Percentiles rank a stretch among this genome's conserved stretches.
Conservation (phyloP, 2,888 invertebrate species). For the Apotomis turbidana region DNA sequence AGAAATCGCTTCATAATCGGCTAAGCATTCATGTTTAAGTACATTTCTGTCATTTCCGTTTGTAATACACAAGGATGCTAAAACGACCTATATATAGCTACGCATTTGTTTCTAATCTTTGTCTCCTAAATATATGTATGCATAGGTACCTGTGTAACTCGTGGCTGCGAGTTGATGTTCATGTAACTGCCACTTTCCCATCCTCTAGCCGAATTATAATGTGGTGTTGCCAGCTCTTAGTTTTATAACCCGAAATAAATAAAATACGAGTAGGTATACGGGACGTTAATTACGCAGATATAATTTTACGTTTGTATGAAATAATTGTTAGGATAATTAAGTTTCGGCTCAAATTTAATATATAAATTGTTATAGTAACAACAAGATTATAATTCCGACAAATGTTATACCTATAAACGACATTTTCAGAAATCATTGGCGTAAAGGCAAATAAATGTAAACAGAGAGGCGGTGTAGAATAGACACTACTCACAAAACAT, state of each 20-base stretch:
- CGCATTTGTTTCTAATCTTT: not conserved
- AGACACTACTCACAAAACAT: too few relatives aligned
- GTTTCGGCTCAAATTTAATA: too few relatives aligned
- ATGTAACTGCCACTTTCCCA: slow-evolving; percentile 20
- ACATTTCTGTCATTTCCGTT: too few relatives aligned
- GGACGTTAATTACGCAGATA: not conserved
- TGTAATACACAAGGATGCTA: not conserved
- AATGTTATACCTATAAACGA: too few relatives aligned
- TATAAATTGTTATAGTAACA: too few relatives aligned
- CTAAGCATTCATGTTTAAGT: too few relatives aligned
- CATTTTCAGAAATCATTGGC: too few relatives aligned
- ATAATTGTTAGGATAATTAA: not conserved
- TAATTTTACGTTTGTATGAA: not conserved
- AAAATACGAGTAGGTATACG: not conserved
- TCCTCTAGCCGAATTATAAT: slow-evolving; percentile 15
- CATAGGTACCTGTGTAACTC: not conserved
- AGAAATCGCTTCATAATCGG: too few relatives aligned
- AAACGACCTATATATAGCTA: not conserved
- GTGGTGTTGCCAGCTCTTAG: slow-evolving; percentile 5
- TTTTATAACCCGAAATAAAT: not conserved
- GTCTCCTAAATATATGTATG: not conserved
- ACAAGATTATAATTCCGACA: too few relatives aligned
- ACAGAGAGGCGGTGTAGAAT: too few relatives aligned
- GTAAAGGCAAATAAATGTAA: too few relatives aligned
- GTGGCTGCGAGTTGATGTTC: slow-evolving; percentile 9